A percentile compares a stretch with the other conserved stretches of the same genome.
Evolutionary conservation across 2,888 invertebrate species (phyloP).

Genomic region (Aricia artaxerxes): DNA sequence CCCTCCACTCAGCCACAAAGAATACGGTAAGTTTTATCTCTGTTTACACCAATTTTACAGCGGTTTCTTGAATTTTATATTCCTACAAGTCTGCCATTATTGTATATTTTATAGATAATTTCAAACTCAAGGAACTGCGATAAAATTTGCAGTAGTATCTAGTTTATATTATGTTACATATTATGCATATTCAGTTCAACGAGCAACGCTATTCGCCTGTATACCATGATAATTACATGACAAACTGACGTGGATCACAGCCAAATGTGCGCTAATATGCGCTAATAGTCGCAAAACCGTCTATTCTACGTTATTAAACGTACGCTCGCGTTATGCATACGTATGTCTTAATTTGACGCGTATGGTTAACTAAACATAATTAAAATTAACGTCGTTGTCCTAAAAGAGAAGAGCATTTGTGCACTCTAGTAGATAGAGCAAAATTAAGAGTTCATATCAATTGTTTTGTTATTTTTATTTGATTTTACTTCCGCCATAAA

Average conservation of each 20-base stretch:
- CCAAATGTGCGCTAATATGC: slow-evolving; percentile 6
- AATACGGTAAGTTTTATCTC: slow-evolving; percentile 58
- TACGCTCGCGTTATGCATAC: neutral
- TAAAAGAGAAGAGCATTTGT: neutral
- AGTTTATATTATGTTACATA: neutral
- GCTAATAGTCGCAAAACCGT: neutral
- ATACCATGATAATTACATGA: slow-evolving; percentile 22
- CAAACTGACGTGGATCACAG: slow-evolving; percentile 13
- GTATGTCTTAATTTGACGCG: neutral
- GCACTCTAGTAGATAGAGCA: neutral
- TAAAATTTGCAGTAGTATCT: neutral
- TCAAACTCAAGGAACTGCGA: neutral
- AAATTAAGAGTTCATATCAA: too few relatives aligned
- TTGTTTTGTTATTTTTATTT: too few relatives aligned
- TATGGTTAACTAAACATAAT: neutral
- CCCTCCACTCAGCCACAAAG: slow-evolving; percentile 62
- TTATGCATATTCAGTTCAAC: neutral
- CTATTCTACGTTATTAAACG: neutral
- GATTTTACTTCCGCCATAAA: neutral
- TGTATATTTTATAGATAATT: neutral
- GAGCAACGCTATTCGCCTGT: slow-evolving; percentile 1
- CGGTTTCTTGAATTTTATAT: neutral
- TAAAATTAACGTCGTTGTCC: neutral
- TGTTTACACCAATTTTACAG: neutral
- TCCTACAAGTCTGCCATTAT: neutral